Conservation (phyloP, 2,797 vertebrate species). For the Sardinella longiceps region DNA sequence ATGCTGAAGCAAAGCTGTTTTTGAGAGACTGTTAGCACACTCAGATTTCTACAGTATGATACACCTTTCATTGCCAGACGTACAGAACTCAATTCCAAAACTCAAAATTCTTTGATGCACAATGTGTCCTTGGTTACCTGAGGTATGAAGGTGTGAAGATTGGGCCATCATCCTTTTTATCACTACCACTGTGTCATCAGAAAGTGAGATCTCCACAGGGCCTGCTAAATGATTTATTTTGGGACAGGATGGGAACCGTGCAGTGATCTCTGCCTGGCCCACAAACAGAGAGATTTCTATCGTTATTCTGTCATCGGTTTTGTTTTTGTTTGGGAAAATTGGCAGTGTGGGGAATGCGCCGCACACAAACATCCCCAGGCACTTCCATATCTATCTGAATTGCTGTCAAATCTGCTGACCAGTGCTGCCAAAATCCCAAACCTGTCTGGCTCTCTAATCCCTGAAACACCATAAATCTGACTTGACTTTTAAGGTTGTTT, state of each 20-base stretch:
- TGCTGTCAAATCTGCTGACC: background rate
- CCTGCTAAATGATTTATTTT: conserved; percentile 1
- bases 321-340: conserved; percentile 8
- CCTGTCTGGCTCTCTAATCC: background rate
- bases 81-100: background rate
- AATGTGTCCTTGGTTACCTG: background rate
- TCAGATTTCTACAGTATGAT: background rate
- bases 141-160: background rate
- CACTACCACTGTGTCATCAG: background rate
- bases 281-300: background rate
- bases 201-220: background rate
- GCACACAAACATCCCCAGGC: background rate
- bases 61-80: background rate
- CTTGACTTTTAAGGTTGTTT: background rate
- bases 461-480: background rate
- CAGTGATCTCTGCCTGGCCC: background rate
- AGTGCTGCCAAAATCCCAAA: background rate
- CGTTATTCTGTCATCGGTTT: background rate
- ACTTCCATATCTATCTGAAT: background rate
- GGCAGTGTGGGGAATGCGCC: background rate
- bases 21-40: background rate
- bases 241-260: background rate
- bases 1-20: background rate
- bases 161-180: background rate
- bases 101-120: background rate